Conservation (phyloP, 2,797 vertebrate genomes). For the Australoheros facetus region DNA sequence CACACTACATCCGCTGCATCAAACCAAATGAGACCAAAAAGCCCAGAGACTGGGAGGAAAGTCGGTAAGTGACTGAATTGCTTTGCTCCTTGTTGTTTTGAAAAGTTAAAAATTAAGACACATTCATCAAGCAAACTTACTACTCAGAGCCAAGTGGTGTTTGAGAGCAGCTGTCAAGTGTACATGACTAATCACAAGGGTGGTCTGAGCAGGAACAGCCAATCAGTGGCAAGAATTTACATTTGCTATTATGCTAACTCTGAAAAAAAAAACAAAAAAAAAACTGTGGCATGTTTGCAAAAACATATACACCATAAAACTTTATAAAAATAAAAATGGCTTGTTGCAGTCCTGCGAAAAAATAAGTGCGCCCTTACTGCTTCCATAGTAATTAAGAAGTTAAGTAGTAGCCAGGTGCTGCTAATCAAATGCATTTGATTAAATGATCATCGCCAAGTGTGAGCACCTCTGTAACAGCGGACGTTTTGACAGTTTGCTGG, state of each 20-base stretch:
- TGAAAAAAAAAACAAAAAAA: neutral
- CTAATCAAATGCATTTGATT: neutral
- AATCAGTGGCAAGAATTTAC: neutral
- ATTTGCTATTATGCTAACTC: neutral
- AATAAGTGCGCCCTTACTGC: neutral
- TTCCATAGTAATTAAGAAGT: neutral
- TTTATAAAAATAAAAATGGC: neutral
- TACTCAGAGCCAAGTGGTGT: neutral
- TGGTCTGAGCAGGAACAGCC: neutral
- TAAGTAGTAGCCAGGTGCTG: too few relatives aligned
- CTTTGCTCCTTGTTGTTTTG: neutral
- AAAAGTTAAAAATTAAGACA: conserved; percentile 1
- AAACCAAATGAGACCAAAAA: conserved; percentile 99
- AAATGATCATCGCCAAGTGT: neutral
- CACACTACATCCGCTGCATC: conserved; percentile 99
- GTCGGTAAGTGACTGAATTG: conserved; percentile 82
- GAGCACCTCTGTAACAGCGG: neutral
- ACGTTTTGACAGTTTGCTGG: neutral
- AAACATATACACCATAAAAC: neutral
- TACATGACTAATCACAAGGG: neutral
- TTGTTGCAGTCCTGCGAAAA: neutral
- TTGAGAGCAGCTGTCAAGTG: neutral
- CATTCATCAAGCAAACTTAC: neutral
- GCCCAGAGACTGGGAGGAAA: conserved; percentile 96
- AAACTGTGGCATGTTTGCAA: neutral